These are phyloP conservation scores for Clarias laeviceps DNA, from an alignment of 2,797 vertebrate genomes.

Conservation along the genomic window DNA sequence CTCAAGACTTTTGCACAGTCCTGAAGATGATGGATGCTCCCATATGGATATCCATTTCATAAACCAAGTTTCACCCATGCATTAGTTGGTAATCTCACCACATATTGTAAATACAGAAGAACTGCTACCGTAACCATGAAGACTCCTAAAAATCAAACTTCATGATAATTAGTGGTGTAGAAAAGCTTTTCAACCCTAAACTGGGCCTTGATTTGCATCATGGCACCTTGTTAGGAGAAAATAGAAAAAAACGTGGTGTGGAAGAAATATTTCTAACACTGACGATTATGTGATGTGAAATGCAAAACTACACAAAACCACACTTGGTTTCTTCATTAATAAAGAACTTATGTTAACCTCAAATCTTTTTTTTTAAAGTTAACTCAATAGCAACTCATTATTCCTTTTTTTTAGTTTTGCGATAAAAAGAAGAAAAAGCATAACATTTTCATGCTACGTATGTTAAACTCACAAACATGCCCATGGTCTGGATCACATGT, in stretches of 20 bases:
- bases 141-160: background rate
- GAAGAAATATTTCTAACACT: background rate
- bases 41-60: background rate
- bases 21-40: too few species aligned
- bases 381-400: background rate
- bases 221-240: background rate
- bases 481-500: constrained; percentile 35
- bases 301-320: background rate
- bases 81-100: background rate
- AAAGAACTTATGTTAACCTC: background rate
- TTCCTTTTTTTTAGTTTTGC: background rate
- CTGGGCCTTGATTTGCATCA: background rate
- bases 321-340: background rate
- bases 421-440: background rate
- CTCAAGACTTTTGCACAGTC: too few species aligned
- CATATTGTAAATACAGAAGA: background rate
- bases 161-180: background rate
- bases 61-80: background rate
- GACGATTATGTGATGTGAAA: background rate
- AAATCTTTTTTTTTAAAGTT: background rate
- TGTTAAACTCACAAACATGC: background rate
- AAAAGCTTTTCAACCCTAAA: background rate
- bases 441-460: background rate
- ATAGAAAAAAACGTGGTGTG: background rate
- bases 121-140: background rate